Evolutionary conservation across 2,888 invertebrate genomes (phyloP).

Genomic region (Lingula anatina): DNA sequence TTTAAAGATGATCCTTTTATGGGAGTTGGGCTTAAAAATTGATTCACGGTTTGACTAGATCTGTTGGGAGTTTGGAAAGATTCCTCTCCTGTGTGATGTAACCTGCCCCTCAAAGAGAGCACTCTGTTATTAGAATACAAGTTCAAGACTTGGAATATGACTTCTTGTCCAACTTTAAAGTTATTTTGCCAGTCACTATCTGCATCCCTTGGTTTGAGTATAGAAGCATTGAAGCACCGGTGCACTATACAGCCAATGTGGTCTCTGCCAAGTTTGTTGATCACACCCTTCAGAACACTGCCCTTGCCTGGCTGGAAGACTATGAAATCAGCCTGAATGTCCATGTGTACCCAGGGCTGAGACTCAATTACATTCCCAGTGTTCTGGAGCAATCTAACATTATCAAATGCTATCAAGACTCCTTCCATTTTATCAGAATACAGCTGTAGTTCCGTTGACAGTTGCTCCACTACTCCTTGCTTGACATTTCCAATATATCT

Average conservation of each 20-base stretch:
- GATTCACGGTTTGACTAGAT: no score
- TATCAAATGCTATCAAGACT: constrained; percentile 65
- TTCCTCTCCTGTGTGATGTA: constrained; percentile 1
- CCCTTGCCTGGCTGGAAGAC: constrained; percentile 64
- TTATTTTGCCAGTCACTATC: constrained; percentile 63
- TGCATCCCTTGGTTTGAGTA: constrained; percentile 59
- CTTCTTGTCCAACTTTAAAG: constrained; percentile 60
- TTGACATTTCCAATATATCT: constrained; percentile 16
- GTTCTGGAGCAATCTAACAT: constrained; percentile 60
- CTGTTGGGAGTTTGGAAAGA: no score
- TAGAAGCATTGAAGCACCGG: constrained; percentile 67
- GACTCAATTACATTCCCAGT: constrained; percentile 62
- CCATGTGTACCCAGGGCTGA: constrained; percentile 62
- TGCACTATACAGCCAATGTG: constrained; percentile 68
- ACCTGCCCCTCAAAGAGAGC: constrained; percentile 20
- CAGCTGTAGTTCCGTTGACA: constrained; percentile 15
- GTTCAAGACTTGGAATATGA: constrained; percentile 60
- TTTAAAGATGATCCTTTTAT: no score
- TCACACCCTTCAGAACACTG: constrained; percentile 60
- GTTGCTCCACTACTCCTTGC: constrained; percentile 16
- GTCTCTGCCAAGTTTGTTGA: constrained; percentile 64
- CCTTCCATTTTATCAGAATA: constrained; percentile 60
- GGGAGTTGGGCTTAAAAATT: no score
- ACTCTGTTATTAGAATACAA: constrained; percentile 51
- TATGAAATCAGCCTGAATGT: constrained; percentile 67